phyloP scores from a whole-genome alignment of 53 echinoderm and acorn worm genomes.

The Temnopleurus reevesii region DNA sequence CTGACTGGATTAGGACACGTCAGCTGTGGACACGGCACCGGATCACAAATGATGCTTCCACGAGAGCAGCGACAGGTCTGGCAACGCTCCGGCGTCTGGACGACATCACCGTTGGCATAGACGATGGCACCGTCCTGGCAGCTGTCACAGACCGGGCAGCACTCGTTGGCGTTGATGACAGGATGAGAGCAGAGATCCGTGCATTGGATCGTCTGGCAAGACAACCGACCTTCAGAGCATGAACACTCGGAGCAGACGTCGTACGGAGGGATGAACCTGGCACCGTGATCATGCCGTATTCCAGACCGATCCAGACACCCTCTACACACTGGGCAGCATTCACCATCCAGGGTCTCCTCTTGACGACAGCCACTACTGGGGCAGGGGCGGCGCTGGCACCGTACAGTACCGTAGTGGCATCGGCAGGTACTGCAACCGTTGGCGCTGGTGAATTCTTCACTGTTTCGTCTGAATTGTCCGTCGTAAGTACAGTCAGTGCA shows the following conservation, averaged over 20 bases:
- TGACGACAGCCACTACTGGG: slow-evolving; percentile 62
- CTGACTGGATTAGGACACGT: slow-evolving; percentile 68
- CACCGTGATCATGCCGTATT: slow-evolving; percentile 67
- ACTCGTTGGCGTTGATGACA: slow-evolving; percentile 67
- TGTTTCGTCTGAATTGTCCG: slow-evolving; percentile 67
- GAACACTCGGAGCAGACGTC: slow-evolving; percentile 82
- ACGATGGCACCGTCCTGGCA: slow-evolving; percentile 72
- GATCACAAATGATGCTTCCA: slow-evolving; percentile 73
- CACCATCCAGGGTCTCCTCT: slow-evolving; percentile 69
- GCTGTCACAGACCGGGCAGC: slow-evolving; percentile 71
- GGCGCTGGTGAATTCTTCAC: slow-evolving; percentile 67
- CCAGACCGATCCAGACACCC: slow-evolving; percentile 86
- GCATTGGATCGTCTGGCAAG: slow-evolving; percentile 69
- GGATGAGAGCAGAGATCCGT: slow-evolving; percentile 72
- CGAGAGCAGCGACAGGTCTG: slow-evolving; percentile 74
- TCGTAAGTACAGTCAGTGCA: slow-evolving; percentile 90
- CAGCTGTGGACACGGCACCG: slow-evolving; percentile 66
- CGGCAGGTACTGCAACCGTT: slow-evolving; percentile 78
- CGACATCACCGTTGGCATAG: slow-evolving; percentile 71
- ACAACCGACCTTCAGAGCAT: slow-evolving; percentile 80
- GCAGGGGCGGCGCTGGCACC: slow-evolving; percentile 74
- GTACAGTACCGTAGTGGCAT: slow-evolving; percentile 82
- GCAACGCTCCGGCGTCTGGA: slow-evolving; percentile 74
- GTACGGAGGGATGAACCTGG: slow-evolving; percentile 66
- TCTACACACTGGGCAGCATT: slow-evolving; percentile 86